Percentiles rank a stretch among this genome's conserved stretches.
These are phyloP conservation scores for Argentina silus DNA, from an alignment of 2,797 vertebrate genomes.

Conservation along the genomic window DNA sequence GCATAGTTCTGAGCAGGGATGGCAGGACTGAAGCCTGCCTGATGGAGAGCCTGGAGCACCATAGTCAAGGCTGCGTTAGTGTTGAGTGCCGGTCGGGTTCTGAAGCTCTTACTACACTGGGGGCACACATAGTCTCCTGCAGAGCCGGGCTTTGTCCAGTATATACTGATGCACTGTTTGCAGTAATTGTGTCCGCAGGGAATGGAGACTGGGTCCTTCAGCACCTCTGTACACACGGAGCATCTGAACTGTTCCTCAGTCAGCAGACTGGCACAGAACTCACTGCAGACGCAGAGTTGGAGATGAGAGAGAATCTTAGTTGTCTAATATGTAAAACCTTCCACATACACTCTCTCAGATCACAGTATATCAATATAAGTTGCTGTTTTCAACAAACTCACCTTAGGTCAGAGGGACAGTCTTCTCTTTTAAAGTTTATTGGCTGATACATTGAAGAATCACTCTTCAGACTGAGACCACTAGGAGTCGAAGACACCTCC, in stretches of 20 bases:
- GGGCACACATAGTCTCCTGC: constrained; percentile 8
- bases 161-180: constrained; percentile 25
- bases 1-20: neutral
- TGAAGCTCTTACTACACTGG: constrained; percentile 28
- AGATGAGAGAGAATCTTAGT: neutral
- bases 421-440: neutral
- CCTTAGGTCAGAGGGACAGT: neutral
- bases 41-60: constrained; percentile 27
- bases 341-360: neutral
- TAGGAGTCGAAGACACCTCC: neutral
- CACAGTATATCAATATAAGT: neutral
- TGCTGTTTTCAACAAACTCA: neutral
- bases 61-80: constrained; percentile 23
- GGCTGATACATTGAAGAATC: neutral
- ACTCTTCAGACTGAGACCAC: constrained; percentile 1
- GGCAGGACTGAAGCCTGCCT: constrained; percentile 20
- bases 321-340: too few species aligned
- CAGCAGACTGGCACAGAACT: constrained; percentile 14
- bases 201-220: constrained; percentile 26
- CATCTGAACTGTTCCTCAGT: constrained; percentile 26
- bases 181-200: constrained; percentile 42
- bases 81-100: constrained; percentile 15
- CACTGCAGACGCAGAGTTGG: neutral
- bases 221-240: constrained; percentile 13
- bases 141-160: constrained; percentile 24